phyloP scores from a whole-genome alignment of 2,797 vertebrate genomes.

The Menidia menidia region DNA sequence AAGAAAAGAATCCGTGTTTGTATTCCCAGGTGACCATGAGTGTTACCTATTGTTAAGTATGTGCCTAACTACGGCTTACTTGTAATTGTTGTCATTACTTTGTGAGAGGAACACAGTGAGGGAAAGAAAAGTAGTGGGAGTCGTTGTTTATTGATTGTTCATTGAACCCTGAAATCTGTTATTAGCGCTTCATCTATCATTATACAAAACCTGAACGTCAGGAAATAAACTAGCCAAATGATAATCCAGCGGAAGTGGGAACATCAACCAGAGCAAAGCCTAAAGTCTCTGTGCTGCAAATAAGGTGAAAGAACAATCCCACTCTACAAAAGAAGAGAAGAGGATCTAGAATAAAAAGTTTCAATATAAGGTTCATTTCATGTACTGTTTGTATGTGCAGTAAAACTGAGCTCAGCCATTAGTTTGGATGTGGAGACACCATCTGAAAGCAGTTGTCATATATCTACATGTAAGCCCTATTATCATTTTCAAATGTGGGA shows the following conservation, averaged over 20 bases:
- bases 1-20: conserved; percentile 22
- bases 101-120: conserved; percentile 23
- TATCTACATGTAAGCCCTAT: not conserved
- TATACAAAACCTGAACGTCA: conserved; percentile 34
- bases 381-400: not conserved
- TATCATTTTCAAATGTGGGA: not conserved
- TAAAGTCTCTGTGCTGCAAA: conserved; percentile 14
- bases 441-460: not conserved
- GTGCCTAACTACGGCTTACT: conserved; percentile 24
- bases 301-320: not conserved
- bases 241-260: conserved; percentile 19
- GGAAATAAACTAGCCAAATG: conserved; percentile 35
- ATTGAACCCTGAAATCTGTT: conserved; percentile 25
- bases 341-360: not conserved
- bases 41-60: conserved; percentile 14
- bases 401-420: not conserved
- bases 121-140: conserved; percentile 20
- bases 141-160: conserved; percentile 47
- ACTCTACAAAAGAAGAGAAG: not conserved
- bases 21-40: not conserved
- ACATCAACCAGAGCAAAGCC: not conserved
- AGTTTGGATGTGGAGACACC: conserved; percentile 1
- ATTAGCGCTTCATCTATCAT: conserved; percentile 40
- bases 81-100: conserved; percentile 50
- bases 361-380: conserved; percentile 1